Base-by-base conservation (phyloP, 2,888 invertebrate species). In the Athalia cordata region DNA sequence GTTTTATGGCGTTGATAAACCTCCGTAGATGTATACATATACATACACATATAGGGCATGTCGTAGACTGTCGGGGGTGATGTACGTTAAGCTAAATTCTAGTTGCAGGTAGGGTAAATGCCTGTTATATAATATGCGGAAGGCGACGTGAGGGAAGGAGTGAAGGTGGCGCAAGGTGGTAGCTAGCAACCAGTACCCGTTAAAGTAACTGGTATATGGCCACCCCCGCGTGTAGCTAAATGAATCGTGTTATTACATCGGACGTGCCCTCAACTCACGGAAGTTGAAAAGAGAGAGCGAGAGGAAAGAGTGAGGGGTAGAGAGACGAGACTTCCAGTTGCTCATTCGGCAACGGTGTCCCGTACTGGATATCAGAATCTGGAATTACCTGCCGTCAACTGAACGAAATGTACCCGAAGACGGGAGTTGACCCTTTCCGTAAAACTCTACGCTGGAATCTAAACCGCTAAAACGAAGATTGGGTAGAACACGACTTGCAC, bases 231-330 rank as follows among this genome's bases (percentile, higher is more conserved):
- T 70, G 57, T 59, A 45, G 57, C 70, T 70, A 70, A 70, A 70
- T 70, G 70, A 70, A 70, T 70, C 70, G 70, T 70, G 70, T 70
- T 70, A 70, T 70, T 70, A 70, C 70, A 70, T 70, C 59, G 70
- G 70, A 70, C 70, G 70, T 57, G 70, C 57, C 45, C 50, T 47
- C 6, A 45, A 57, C 47, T 70, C 8, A 43, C 13, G 70, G 7
- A 8, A 5, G 55, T 50, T 29, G 43, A 47, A 29, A 29, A 29
- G 29, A 29, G 29, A 29, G 29, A 29, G 29, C 29, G 29, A 29
- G 70, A 7, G n/a, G 7, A 5, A 43, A 55, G 29, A 55, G 55
- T 29, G 29, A 29, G 70, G 7, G n/a, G 52, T n/a, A 5, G 55
- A 55, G 29, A 55, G 55, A 52, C 61, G 6, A 5, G 43, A 29